Conservation (phyloP, 1,140 invertebrate genomes). For the Cyclargus thomasi region DNA sequence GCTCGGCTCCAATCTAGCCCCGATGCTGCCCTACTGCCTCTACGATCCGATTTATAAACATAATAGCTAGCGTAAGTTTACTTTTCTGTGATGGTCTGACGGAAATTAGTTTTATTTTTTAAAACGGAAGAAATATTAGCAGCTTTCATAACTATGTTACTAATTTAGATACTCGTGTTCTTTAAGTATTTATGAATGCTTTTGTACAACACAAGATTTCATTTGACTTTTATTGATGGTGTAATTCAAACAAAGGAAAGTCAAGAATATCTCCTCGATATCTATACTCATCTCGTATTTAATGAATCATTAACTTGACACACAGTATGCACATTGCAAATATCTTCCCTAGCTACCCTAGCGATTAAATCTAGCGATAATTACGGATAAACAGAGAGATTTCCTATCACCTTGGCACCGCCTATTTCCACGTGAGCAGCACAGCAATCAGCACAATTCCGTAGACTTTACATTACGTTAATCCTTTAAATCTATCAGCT, state of each 20-base stretch:
- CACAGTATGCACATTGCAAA: background rate
- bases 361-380: background rate
- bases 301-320: too few species aligned
- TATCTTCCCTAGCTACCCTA: background rate
- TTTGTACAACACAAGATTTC: too few species aligned
- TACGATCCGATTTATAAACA: constrained; percentile 22
- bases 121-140: too few species aligned
- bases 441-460: constrained; percentile 30
- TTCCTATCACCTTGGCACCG: constrained; percentile 13
- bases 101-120: background rate
- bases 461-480: constrained; percentile 31
- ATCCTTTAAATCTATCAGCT: constrained; percentile 28
- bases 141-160: too few species aligned
- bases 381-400: constrained; percentile 7
- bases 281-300: background rate
- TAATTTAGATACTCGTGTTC: too few species aligned
- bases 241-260: too few species aligned
- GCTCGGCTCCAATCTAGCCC: constrained; percentile 31
- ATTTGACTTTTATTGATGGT: too few species aligned
- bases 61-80: background rate
- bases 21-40: constrained; percentile 20
- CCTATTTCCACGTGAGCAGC: constrained; percentile 25
- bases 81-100: background rate
- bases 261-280: too few species aligned
- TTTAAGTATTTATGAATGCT: too few species aligned